Percentiles rank a stretch among this genome's conserved stretches.
phyloP scores from a whole-genome alignment of 2,888 invertebrate genomes.

The Harpagoxenus sublaevis region DNA sequence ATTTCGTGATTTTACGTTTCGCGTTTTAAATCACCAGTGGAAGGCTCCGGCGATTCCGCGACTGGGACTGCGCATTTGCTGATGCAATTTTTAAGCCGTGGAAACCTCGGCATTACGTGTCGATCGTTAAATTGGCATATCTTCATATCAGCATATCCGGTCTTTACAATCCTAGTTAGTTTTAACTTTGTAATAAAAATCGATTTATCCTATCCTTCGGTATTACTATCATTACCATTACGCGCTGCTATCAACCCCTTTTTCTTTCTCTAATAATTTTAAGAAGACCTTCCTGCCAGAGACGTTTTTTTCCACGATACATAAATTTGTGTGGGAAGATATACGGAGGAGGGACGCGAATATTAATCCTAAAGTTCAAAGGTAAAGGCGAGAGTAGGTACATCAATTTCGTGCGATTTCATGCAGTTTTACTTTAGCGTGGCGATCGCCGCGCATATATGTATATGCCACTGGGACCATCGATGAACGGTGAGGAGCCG shows the following conservation, averaged over 20 bases:
- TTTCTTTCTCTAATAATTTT: not conserved
- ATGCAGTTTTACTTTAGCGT: not conserved
- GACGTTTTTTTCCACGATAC: slow-evolving; percentile 14
- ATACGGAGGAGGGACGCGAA: not conserved
- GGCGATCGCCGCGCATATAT: not conserved
- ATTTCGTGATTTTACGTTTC: not conserved
- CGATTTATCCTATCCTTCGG: not conserved
- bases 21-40: not conserved
- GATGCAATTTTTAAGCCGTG: slow-evolving; percentile 7
- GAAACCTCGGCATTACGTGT: slow-evolving; percentile 20
- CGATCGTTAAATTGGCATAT: slow-evolving; percentile 47
- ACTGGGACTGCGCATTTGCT: not conserved
- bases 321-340: slow-evolving; percentile 16
- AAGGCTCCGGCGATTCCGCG: not conserved
- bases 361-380: slow-evolving; percentile 27
- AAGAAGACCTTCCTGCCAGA: not conserved
- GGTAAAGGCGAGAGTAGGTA: slow-evolving; percentile 1
- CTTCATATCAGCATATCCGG: slow-evolving; percentile 17
- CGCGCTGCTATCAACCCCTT: not conserved
- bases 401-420: slow-evolving; percentile 19
- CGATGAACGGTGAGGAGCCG: slow-evolving; percentile 57
- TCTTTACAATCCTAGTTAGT: slow-evolving; percentile 45
- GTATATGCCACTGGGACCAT: slow-evolving; percentile 34
- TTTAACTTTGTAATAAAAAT: slow-evolving; percentile 32
- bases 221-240: not conserved